A percentile compares a stretch with the other conserved stretches of the same genome.
Conservation (phyloP, 2,113 vertebrate genomes). For the Tautogolabrus adspersus region DNA sequence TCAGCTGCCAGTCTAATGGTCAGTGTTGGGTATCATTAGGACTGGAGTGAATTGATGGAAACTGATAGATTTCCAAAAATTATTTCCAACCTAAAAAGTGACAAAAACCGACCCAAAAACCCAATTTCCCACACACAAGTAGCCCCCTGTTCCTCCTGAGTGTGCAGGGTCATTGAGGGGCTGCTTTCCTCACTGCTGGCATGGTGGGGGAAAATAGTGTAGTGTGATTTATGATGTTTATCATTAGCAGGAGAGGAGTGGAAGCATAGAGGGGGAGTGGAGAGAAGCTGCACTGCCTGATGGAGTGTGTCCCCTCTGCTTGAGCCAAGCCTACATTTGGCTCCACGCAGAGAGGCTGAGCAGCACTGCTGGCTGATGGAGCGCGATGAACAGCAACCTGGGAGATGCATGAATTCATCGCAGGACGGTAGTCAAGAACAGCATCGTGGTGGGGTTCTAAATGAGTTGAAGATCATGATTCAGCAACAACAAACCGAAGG, state of each 20-base stretch:
- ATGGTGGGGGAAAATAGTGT: conserved; percentile 42
- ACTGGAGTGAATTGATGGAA: neutral
- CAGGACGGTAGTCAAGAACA: neutral
- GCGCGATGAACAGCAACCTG: conserved; percentile 28
- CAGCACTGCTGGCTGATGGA: conserved; percentile 22
- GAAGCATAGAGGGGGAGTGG: conserved; percentile 39
- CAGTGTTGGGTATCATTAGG: conserved; percentile 15
- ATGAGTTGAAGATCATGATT: conserved; percentile 1
- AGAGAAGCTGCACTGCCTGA: conserved; percentile 58
- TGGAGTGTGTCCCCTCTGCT: conserved; percentile 58
- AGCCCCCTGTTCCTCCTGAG: conserved; percentile 10
- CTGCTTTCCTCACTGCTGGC: conserved; percentile 40
- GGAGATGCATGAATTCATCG: neutral
- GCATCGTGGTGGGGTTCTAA: neutral
- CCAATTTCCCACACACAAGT: conserved; percentile 14
- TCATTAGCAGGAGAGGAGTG: conserved; percentile 67
- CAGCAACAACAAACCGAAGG: neutral
- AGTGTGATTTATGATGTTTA: conserved; percentile 74
- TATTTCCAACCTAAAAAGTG: neutral
- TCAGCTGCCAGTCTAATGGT: neutral
- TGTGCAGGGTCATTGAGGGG: conserved; percentile 38
- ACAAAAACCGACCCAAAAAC: conserved; percentile 9
- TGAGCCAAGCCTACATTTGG: conserved; percentile 46
- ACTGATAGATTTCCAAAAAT: conserved; percentile 22
- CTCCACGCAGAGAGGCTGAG: conserved; percentile 32